Conservation (phyloP, 2,888 invertebrate genomes). For the Heliconius sara region DNA sequence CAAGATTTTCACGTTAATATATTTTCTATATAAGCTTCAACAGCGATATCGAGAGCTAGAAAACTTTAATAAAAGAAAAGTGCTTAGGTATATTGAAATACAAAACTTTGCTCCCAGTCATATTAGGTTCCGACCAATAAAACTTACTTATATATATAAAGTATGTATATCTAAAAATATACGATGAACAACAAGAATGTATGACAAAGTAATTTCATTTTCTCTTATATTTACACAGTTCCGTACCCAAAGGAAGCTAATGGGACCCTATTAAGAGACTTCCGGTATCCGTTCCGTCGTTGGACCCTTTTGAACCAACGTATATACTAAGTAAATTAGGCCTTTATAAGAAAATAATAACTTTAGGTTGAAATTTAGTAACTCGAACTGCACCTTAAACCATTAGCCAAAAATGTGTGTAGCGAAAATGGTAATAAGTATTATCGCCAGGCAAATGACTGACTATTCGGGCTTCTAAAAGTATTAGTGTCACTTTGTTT, state of each 20-base stretch:
- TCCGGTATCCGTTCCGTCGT: constrained; percentile 15
- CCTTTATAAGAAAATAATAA: background rate
- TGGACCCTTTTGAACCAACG: background rate
- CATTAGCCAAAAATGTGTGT: constrained; percentile 19
- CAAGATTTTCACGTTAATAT: background rate
- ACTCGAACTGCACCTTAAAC: constrained; percentile 17
- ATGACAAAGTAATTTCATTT: constrained; percentile 15
- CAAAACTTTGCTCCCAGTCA: constrained; percentile 10
- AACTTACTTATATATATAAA: background rate
- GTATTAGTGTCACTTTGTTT: background rate
- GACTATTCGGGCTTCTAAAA: constrained; percentile 15
- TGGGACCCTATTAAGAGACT: constrained; percentile 20
- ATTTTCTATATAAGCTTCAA: constrained; percentile 10
- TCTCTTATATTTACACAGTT: constrained; percentile 20
- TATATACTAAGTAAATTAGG: background rate
- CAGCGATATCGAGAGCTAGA: constrained; percentile 2
- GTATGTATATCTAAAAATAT: background rate
- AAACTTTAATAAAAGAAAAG: constrained; percentile 22
- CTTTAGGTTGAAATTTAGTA: background rate
- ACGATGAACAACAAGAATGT: background rate
- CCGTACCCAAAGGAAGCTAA: constrained; percentile 19
- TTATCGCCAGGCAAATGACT: constrained; percentile 31
- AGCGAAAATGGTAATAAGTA: constrained; percentile 28
- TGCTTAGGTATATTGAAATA: constrained; percentile 20
- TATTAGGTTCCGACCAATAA: constrained; percentile 16